Base-by-base conservation (phyloP, 2,888 invertebrate species). In the Cordylochernes scorpioides region DNA sequence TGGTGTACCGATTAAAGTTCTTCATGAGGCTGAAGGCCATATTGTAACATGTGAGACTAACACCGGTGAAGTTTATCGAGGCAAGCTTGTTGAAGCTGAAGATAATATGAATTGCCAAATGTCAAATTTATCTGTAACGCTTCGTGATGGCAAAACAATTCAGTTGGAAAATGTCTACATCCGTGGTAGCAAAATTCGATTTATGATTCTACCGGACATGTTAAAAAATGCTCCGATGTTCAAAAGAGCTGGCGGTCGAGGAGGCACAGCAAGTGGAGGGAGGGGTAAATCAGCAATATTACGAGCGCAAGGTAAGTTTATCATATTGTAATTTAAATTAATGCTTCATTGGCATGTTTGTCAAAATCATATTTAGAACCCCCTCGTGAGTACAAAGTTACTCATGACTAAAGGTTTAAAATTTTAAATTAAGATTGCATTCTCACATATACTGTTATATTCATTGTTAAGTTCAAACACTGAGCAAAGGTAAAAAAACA, bases 31-130 rank as follows among this genome's bases (percentile, higher is more conserved):
- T 3, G 97, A 99, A 58, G 97, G 97, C 15, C 97, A 99, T 55
- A 75, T 84, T 50, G 73, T 99, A 44, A 94, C 97, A 40, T 77
- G 86, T 48, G 97, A 97, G 64, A 94, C 94, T 8, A 84, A 77
- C 42, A 88, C 84, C 61, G 94, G 97, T 42, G 94, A 97, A 67
- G 84, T 94, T 24, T 97, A 91, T 58, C 67, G 94, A 42, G 50
- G 94, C 24, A 97, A 91, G 58, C 59, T 99, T 24, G 74, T 97
- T 25, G 97, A 99, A 61, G 97, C 97, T 5, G 97, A 99, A 54
- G 97, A 97, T 57, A 99, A 99, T 52, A 99, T 99, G 97, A 97
- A 99, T 61, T 91, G 88, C 58, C 88, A 94, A 58, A 77, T 97
- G 75, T 71, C 77, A 33, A 68, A 68, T 48, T 75, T 88, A 24